Conservation (phyloP, 1,140 invertebrate genomes). For the Galleria mellonella region DNA sequence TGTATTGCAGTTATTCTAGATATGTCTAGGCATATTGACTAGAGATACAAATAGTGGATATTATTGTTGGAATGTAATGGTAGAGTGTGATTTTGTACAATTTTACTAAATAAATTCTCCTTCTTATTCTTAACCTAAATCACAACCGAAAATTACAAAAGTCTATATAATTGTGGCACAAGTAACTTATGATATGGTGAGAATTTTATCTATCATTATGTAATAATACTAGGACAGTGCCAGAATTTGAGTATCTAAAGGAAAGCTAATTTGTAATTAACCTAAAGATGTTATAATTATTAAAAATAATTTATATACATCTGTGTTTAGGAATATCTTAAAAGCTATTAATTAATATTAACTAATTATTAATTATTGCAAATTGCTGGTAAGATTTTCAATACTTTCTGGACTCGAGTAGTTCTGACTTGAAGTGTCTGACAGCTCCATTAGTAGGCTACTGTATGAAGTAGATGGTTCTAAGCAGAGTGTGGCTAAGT, state of each 20-base stretch:
- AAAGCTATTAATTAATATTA: background rate
- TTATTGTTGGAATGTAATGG: constrained; percentile 20
- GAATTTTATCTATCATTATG: background rate
- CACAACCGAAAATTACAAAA: constrained; percentile 48
- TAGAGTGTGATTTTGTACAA: constrained; percentile 11
- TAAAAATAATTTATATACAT: background rate
- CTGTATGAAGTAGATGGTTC: constrained; percentile 59
- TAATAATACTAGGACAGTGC: background rate
- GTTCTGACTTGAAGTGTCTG: constrained; percentile 54
- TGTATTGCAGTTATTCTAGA: constrained; percentile 62
- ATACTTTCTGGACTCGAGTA: constrained; percentile 51
- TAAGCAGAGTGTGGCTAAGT: constrained; percentile 50
- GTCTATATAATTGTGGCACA: constrained; percentile 21
- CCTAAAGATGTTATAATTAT: background rate
- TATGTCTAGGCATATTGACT: constrained; percentile 19
- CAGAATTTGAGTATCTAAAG: background rate
- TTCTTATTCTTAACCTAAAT: constrained; percentile 8
- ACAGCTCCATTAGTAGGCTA: constrained; percentile 58
- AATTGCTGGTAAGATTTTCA: constrained; percentile 31
- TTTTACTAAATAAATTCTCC: constrained; percentile 1
- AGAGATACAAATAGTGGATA: constrained; percentile 15
- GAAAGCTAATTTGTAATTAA: too few species aligned
- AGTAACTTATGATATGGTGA: constrained; percentile 2
- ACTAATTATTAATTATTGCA: background rate
- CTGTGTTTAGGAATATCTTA: background rate